phyloP scores from a whole-genome alignment of 2,113 vertebrate species.

The Oenanthe oenanthe region DNA sequence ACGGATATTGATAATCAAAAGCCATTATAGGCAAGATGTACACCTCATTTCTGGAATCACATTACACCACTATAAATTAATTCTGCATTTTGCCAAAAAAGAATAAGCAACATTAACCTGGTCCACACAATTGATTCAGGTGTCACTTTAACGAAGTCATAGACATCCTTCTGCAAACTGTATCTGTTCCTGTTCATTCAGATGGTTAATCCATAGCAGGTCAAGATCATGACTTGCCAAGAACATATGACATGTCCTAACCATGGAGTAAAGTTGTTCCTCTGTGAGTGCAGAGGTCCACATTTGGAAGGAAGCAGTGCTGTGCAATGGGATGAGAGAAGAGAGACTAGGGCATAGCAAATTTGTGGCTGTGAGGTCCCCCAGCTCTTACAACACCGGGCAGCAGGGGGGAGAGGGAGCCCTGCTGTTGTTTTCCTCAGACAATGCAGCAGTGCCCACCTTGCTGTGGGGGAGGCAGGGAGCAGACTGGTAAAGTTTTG shows the following conservation, averaged over 20 bases:
- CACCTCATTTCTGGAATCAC: conserved; percentile 12
- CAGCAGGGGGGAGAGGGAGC: not conserved
- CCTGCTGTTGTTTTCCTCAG: not conserved
- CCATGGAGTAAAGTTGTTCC: not conserved
- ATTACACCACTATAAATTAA: not conserved
- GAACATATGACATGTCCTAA: not conserved
- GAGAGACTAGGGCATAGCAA: not conserved
- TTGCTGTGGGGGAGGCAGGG: not conserved
- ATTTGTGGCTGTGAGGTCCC: not conserved
- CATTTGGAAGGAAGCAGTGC: not conserved
- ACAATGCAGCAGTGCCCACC: not conserved
- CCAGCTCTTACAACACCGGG: not conserved
- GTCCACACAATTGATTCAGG: not conserved
- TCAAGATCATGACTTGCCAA: not conserved
- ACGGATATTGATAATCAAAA: conserved; percentile 23
- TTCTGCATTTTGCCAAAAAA: conserved; percentile 24
- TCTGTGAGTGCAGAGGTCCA: not conserved
- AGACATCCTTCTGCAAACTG: not conserved
- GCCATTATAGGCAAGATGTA: not conserved
- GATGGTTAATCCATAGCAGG: not conserved
- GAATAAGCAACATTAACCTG: not conserved
- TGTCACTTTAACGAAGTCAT: not conserved
- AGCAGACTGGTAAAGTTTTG: not conserved
- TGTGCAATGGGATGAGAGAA: not conserved
- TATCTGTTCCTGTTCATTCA: not conserved